phyloP scores from a whole-genome alignment of 2,888 invertebrate genomes.

The Diogma glabrata region DNA sequence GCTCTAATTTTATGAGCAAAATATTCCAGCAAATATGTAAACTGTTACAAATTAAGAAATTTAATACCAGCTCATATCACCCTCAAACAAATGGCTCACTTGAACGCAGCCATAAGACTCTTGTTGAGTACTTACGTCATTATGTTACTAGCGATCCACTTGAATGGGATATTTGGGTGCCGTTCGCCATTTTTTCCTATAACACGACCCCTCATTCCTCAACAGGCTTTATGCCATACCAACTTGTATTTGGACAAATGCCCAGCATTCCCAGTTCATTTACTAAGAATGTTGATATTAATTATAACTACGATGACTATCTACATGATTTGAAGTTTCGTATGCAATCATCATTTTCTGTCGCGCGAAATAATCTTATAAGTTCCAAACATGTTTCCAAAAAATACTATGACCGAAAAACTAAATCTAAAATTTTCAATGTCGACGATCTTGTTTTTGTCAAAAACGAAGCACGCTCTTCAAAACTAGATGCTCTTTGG shows the following conservation, averaged over 20 bases:
- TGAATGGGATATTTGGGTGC: conserved; percentile 24
- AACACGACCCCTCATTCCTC: conserved; percentile 25
- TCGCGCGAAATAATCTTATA: conserved; percentile 21
- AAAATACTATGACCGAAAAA: conserved; percentile 18
- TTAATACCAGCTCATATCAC: conserved; percentile 24
- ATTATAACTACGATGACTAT: conserved; percentile 22
- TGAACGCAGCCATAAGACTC: conserved; percentile 24
- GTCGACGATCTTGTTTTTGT: no score
- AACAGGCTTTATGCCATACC: conserved; percentile 27
- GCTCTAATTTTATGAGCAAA: background rate
- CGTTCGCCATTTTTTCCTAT: conserved; percentile 25
- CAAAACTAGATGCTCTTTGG: no score
- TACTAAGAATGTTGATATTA: conserved; percentile 15
- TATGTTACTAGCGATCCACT: conserved; percentile 22
- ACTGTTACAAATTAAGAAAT: conserved; percentile 24
- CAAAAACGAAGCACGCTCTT: no score
- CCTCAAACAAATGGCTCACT: conserved; percentile 26
- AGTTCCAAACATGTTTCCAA: conserved; percentile 24
- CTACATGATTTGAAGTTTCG: conserved; percentile 21
- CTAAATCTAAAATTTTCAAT: no score
- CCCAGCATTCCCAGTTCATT: conserved; percentile 24
- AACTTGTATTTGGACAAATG: conserved; percentile 28
- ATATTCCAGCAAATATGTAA: conserved; percentile 12
- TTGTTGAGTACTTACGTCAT: conserved; percentile 25
- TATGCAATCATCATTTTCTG: conserved; percentile 19